These are phyloP conservation scores for Drosophila picticornis DNA, from an alignment of 2,888 invertebrate species.

Conservation along the genomic window DNA sequence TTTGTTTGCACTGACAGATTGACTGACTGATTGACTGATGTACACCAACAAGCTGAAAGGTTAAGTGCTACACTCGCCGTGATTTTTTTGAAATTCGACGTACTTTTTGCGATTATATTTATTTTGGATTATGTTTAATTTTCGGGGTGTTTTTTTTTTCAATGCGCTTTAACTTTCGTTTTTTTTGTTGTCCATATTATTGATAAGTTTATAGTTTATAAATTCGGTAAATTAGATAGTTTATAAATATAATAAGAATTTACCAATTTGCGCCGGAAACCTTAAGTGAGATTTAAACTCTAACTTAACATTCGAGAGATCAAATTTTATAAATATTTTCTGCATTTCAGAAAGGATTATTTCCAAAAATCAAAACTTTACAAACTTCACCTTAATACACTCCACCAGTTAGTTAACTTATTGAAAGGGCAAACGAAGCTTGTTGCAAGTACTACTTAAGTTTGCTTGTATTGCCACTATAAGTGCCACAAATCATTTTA, in stretches of 20 bases:
- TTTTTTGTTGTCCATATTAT: background rate
- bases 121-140: background rate
- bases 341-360: background rate
- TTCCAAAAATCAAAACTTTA: background rate
- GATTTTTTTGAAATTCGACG: background rate
- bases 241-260: background rate
- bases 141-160: background rate
- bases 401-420: background rate
- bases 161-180: background rate
- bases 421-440: background rate
- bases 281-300: background rate
- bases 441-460: background rate
- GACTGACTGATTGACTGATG: background rate
- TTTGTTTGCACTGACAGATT: background rate
- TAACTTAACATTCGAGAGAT: background rate
- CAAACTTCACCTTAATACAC: background rate
- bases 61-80: background rate
- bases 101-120: background rate
- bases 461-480: background rate
- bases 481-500: background rate
- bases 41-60: background rate
- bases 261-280: background rate
- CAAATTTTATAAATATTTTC: background rate
- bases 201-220: background rate
- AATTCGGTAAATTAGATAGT: background rate